These are phyloP conservation scores for Meriones psammophilus DNA, from an alignment of 2,797 vertebrate genomes.

Conservation along the genomic window DNA sequence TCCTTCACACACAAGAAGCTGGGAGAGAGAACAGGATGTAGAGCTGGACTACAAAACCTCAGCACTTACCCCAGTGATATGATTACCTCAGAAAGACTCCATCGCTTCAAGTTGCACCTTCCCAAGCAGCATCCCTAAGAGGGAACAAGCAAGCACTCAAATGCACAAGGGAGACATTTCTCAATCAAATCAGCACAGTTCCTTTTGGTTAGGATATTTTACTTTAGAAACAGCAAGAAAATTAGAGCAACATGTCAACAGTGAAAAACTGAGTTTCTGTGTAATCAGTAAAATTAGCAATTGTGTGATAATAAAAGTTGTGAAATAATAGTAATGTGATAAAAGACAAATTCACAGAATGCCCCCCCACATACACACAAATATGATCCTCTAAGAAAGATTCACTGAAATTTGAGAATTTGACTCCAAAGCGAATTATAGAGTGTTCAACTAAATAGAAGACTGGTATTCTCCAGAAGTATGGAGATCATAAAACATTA, in stretches of 20 bases:
- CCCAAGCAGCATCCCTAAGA: not conserved
- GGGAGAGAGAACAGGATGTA: not conserved
- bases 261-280: not conserved
- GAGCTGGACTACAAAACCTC: too few species aligned
- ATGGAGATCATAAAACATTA: not conserved
- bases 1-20: not conserved
- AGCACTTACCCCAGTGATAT: not conserved
- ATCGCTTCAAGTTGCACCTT: not conserved
- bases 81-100: not conserved
- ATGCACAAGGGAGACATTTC: too few species aligned
- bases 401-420: not conserved
- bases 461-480: not conserved
- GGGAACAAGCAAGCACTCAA: too few species aligned
- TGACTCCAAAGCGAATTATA: not conserved
- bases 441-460: conserved; percentile 18
- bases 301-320: not conserved
- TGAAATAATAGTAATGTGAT: not conserved
- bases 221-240: not conserved
- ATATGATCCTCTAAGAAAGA: not conserved
- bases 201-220: not conserved
- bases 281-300: not conserved
- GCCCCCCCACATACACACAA: too few species aligned
- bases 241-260: not conserved
- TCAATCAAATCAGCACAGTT: not conserved
- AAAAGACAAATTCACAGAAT: not conserved